Evolutionary conservation across 2,797 vertebrate species (phyloP).

Genomic region (Hephaestus fuliginosus): DNA sequence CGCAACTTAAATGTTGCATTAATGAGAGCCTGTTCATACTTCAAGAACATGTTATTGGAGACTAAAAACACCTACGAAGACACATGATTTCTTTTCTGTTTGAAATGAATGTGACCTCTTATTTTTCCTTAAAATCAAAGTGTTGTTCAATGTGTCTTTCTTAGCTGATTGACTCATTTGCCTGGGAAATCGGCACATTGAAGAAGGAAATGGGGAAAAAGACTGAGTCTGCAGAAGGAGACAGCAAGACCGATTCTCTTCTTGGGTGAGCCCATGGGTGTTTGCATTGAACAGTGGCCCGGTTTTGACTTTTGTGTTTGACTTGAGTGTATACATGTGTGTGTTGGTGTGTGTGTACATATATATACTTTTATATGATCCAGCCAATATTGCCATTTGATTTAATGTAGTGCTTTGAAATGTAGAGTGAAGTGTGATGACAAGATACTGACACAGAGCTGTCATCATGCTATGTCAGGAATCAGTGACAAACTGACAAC

Average conservation of each 20-base stretch:
- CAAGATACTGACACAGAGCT: too few species aligned
- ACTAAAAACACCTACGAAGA: neutral
- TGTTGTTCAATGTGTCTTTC: constrained; percentile 56
- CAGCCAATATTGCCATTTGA: neutral
- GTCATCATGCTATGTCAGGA: neutral
- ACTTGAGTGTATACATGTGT: neutral
- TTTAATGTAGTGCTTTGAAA: neutral
- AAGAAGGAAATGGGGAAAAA: constrained; percentile 95
- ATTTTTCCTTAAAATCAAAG: neutral
- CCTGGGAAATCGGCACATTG: constrained; percentile 93
- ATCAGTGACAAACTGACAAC: neutral
- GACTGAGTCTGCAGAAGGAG: constrained; percentile 80
- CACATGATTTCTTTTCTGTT: neutral
- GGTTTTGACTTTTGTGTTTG: neutral
- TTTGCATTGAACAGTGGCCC: neutral
- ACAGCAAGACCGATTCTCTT: constrained; percentile 75
- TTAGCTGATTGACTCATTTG: constrained; percentile 95
- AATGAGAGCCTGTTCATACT: neutral
- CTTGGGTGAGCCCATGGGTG: constrained; percentile 65
- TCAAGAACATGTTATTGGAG: neutral
- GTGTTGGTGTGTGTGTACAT: neutral
- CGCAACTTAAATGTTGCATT: neutral
- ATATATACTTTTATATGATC: neutral
- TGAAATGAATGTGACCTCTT: neutral
- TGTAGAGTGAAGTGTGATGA: too few species aligned